Evolutionary conservation across 2,888 invertebrate genomes (phyloP).

Genomic region (Cryptophagus acutangulus): DNA sequence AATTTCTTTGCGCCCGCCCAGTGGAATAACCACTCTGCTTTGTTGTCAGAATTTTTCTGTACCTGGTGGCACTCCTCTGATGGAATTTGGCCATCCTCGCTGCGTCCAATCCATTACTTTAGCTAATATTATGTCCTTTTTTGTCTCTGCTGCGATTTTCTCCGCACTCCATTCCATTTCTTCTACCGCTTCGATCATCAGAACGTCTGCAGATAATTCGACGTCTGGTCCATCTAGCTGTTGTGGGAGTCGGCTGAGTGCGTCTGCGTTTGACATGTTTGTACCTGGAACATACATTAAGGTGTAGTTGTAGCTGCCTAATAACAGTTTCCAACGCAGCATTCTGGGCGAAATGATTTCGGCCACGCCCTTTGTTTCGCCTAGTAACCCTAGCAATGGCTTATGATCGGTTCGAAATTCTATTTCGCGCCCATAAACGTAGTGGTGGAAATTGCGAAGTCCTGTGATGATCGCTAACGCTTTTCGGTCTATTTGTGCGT

Average conservation of each 20-base stretch:
- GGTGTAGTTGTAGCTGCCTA: conserved; percentile 9
- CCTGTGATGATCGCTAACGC: conserved; percentile 15
- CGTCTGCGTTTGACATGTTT: conserved; percentile 9
- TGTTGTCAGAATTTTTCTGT: too few relatives aligned
- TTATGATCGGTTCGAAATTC: conserved; percentile 19
- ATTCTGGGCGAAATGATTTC: conserved; percentile 13
- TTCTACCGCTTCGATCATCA: conserved; percentile 12
- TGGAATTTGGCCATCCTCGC: conserved; percentile 8
- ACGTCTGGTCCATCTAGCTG: not conserved
- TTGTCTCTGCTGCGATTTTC: conserved; percentile 5
- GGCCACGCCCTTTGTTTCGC: conserved; percentile 10
- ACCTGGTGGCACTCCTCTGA: too few relatives aligned
- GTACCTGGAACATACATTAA: conserved; percentile 9
- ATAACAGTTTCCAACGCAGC: conserved; percentile 7
- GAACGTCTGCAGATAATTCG: conserved; percentile 3
- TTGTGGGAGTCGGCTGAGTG: conserved; percentile 9
- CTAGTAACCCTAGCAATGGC: conserved; percentile 14
- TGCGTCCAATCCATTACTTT: conserved; percentile 5
- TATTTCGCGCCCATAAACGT: conserved; percentile 16
- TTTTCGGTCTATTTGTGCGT: conserved; percentile 12
- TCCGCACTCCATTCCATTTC: conserved; percentile 5
- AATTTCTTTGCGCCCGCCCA: too few relatives aligned
- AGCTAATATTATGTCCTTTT: conserved; percentile 7
- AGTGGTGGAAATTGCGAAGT: conserved; percentile 14
- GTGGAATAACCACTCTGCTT: too few relatives aligned